Percentiles rank a stretch among this genome's conserved stretches.
Evolutionary conservation across 2,797 vertebrate genomes (phyloP).

Genomic region (Mus caroli): DNA sequence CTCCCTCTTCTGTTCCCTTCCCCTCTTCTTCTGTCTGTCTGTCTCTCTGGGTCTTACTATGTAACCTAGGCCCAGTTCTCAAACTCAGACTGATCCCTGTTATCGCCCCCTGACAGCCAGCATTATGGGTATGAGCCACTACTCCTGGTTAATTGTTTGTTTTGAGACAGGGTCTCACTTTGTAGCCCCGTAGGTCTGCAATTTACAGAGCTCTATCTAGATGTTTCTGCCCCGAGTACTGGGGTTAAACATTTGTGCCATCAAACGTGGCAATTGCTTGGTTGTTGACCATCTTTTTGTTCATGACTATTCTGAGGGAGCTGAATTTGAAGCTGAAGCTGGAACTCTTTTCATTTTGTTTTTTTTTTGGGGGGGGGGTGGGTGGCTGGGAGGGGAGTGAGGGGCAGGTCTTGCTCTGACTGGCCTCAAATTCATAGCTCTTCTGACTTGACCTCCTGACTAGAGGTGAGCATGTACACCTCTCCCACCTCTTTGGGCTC

Average conservation of each 20-base stretch:
- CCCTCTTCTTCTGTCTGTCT: background rate
- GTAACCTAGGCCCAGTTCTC: background rate
- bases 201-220: background rate
- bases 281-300: background rate
- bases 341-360: background rate
- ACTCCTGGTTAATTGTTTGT: background rate
- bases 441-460: background rate
- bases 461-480: background rate
- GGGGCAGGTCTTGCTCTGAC: background rate
- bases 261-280: too few relatives aligned
- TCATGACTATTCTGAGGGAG: background rate
- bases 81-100: background rate
- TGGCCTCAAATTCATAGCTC: background rate
- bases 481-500: background rate
- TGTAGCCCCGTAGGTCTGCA: background rate
- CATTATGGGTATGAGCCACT: background rate
- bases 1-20: background rate
- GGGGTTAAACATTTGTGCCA: background rate
- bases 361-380: background rate
- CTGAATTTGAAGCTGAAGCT: background rate
- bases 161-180: background rate
- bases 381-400: too few relatives aligned
- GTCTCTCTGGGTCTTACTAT: background rate
- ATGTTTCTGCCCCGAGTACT: background rate
- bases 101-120: background rate